These are phyloP conservation scores for Apamea crenata DNA, from an alignment of 2,888 invertebrate species.

Conservation along the genomic window DNA sequence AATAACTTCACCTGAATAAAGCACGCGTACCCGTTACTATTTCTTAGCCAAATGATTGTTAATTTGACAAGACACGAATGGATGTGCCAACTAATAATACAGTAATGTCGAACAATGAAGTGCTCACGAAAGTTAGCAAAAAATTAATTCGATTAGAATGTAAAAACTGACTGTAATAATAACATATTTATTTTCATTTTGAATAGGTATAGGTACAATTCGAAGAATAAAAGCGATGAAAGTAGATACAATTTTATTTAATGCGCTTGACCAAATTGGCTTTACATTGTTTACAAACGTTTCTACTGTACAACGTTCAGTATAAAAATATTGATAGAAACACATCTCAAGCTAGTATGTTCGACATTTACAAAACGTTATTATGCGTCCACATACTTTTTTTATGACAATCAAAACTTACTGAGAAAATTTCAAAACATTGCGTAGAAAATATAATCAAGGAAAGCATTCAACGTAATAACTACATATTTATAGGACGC, in stretches of 20 bases:
- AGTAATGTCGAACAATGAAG: conserved; percentile 75
- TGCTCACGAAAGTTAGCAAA: conserved; percentile 69
- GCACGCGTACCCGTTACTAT: conserved; percentile 79
- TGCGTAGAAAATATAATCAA: conserved; percentile 50
- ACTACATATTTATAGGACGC: conserved; percentile 39
- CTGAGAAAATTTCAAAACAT: conserved; percentile 41
- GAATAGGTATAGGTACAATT: conserved; percentile 76
- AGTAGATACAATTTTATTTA: conserved; percentile 74
- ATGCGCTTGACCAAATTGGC: conserved; percentile 69
- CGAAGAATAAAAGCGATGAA: conserved; percentile 79
- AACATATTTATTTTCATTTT: conserved; percentile 83
- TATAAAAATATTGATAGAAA: conserved; percentile 68
- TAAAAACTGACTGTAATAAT: conserved; percentile 72
- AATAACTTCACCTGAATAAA: conserved; percentile 83
- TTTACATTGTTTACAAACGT: conserved; percentile 57
- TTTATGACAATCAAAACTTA: conserved; percentile 37
- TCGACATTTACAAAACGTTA: conserved; percentile 59
- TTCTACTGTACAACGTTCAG: conserved; percentile 64
- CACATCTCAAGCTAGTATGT: conserved; percentile 56
- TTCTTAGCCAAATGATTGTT: conserved; percentile 81
- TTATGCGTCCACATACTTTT: conserved; percentile 60
- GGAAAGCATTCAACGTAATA: conserved; percentile 40
- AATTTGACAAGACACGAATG: conserved; percentile 81
- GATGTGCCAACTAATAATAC: conserved; percentile 83
- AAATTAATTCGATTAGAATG: conserved; percentile 76